Base-by-base conservation (phyloP, 2,113 vertebrate species). In the Nycticebus coucang region DNA sequence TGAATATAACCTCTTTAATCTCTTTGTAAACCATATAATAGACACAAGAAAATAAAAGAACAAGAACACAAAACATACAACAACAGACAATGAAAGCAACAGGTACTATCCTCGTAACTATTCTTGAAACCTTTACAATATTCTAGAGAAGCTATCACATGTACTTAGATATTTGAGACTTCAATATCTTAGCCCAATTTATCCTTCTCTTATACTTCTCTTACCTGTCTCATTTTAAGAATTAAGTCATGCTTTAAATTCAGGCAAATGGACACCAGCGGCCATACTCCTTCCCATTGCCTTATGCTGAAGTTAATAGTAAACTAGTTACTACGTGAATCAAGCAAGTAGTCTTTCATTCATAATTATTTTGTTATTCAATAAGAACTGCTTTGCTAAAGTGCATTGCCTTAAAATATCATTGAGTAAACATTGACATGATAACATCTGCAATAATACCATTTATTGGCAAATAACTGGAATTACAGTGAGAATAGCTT, bases 371-470 rank as follows among this genome's bases (percentile, higher is more conserved):
- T 79, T 62, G 1, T 62, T 92, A 59, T 83, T 89, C 91, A 83
- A 80, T 59, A 81, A 37, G 64, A 93, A 81, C 9, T 18, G 45
- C 24, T 94, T 79, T 90, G 88, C 68, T 57, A 66, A 91, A 89
- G 2, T 69, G 9, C 2, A 0, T 84, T 87, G 22, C 60, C 50
- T 84, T 88, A 83, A 82, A 87, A 57, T 74, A 17, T 60, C 35
- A 88, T 59, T 74, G 83, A 62, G 5, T 69, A 64, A 95, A 66
- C 18, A 71, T 50, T 95, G 62, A 81, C 14, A 81, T 71, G 15
- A 82, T 30, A 71, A 15, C 72, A 13, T 74, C 92, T 78, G 8
- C 1, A 62, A 18, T 17, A 71, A 45, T 26, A 68, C 30, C 18
- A 89, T 3, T 53, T 68, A 57, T 13, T 30, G 21, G 66, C 50